These are phyloP conservation scores for Scolopax rusticola DNA, from an alignment of 2,797 vertebrate genomes.

Conservation along the genomic window DNA sequence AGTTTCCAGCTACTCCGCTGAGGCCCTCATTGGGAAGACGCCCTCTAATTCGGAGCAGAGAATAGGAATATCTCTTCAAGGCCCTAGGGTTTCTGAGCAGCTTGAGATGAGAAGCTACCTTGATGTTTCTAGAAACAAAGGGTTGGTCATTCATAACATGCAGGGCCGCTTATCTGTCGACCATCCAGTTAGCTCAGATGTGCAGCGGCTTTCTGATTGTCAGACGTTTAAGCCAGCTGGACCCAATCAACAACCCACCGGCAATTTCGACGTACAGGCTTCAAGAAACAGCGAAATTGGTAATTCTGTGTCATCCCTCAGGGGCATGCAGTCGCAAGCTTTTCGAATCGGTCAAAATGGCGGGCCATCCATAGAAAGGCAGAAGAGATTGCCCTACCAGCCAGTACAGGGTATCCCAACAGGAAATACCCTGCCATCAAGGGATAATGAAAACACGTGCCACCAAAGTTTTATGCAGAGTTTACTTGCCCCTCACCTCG, in stretches of 20 bases:
- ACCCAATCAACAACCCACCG: slow-evolving; percentile 82
- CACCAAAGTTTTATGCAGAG: slow-evolving; percentile 98
- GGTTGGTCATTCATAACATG: slow-evolving; percentile 87
- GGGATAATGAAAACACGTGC: slow-evolving; percentile 90
- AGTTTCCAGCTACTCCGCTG: slow-evolving; percentile 98
- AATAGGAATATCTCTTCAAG: slow-evolving; percentile 90
- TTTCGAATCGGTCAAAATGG: slow-evolving; percentile 88
- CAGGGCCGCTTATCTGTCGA: slow-evolving; percentile 88
- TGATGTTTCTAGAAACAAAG: slow-evolving; percentile 92
- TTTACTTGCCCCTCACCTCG: slow-evolving; percentile 91
- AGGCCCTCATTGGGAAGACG: slow-evolving; percentile 95
- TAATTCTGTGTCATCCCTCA: slow-evolving; percentile 84
- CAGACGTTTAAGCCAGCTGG: slow-evolving; percentile 90
- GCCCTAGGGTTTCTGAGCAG: slow-evolving; percentile 89
- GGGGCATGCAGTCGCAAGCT: slow-evolving; percentile 88
- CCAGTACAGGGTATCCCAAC: slow-evolving; percentile 88
- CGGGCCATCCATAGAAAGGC: slow-evolving; percentile 85
- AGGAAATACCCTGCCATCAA: slow-evolving; percentile 81
- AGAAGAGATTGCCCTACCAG: slow-evolving; percentile 89
- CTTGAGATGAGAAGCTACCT: slow-evolving; percentile 93
- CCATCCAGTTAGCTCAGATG: slow-evolving; percentile 84
- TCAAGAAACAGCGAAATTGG: slow-evolving; percentile 91
- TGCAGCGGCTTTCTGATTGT: slow-evolving; percentile 91
- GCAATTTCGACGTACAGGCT: slow-evolving; percentile 91
- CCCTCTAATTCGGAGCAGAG: slow-evolving; percentile 90